Evolutionary conservation across 2,888 invertebrate genomes (phyloP).

Genomic region (Hydroisotoma schaefferi): DNA sequence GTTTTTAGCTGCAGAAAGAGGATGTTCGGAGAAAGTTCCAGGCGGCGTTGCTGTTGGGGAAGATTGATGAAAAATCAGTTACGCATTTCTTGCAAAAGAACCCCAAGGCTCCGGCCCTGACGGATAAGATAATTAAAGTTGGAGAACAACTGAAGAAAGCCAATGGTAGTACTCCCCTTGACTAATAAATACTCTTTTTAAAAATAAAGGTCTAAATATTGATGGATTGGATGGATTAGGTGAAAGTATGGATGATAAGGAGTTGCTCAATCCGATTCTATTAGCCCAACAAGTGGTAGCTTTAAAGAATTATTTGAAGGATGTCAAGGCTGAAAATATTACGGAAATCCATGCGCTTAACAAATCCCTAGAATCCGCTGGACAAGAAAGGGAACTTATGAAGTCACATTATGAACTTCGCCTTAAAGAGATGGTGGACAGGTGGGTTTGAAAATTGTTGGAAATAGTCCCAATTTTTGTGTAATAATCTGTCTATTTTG

Average conservation of each 20-base stretch:
- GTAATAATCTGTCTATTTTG: neutral
- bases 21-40: constrained; percentile 39
- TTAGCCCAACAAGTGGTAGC: constrained; percentile 24
- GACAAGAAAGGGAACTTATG: constrained; percentile 16
- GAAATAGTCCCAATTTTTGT: neutral
- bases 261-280: constrained; percentile 30
- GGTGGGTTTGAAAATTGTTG: constrained; percentile 14
- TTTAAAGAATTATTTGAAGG: constrained; percentile 26
- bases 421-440: constrained; percentile 11
- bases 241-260: constrained; percentile 23
- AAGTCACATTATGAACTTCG: constrained; percentile 14
- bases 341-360: constrained; percentile 18
- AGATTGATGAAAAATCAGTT: constrained; percentile 40
- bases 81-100: constrained; percentile 41
- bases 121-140: constrained; percentile 31
- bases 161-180: neutral
- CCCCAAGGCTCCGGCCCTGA: constrained; percentile 35
- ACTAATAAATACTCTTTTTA: no score
- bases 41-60: constrained; percentile 36
- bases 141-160: constrained; percentile 19
- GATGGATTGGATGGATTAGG: constrained; percentile 27
- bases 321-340: constrained; percentile 16
- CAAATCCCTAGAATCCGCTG: constrained; percentile 11
- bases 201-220: constrained; percentile 25
- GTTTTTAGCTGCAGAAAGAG: constrained; percentile 30